Percentiles rank a stretch among this genome's conserved stretches.
These are phyloP conservation scores for Hypsibius dujardini DNA, from an alignment of 1,140 invertebrate species.

Conservation along the genomic window DNA sequence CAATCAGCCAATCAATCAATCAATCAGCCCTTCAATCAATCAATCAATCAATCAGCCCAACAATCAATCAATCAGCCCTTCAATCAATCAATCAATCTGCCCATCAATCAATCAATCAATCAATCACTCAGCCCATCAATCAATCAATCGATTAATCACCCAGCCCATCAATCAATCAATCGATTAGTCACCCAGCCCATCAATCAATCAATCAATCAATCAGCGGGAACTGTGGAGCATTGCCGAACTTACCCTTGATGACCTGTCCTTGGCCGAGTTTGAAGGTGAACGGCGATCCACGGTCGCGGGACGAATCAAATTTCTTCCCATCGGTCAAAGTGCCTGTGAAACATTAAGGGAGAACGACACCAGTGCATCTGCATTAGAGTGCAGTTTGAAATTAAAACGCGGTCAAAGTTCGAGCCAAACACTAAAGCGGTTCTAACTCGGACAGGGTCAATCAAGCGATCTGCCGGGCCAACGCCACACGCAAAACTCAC, in stretches of 20 bases:
- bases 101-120: not conserved
- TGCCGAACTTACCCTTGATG: conserved; percentile 48
- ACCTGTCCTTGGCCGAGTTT: conserved; percentile 78
- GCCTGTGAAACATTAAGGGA: conserved; percentile 29
- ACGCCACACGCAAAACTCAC: conserved; percentile 31
- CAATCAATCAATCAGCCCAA: not conserved
- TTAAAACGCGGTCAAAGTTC: conserved; percentile 12
- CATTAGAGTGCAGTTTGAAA: conserved; percentile 18
- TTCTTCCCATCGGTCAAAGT: conserved; percentile 66
- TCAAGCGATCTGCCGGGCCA: not conserved
- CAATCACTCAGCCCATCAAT: not conserved
- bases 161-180: too few relatives aligned
- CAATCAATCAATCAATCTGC: too few relatives aligned
- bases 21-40: not conserved
- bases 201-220: too few relatives aligned
- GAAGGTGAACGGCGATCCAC: conserved; percentile 80
- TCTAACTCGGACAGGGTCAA: conserved; percentile 13
- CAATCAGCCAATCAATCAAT: not conserved
- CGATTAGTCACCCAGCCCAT: too few relatives aligned
- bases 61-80: not conserved
- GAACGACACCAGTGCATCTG: not conserved
- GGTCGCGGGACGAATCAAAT: conserved; percentile 80
- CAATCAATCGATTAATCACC: too few relatives aligned
- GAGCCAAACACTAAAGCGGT: conserved; percentile 24
- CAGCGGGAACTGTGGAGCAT: not conserved